These are phyloP conservation scores for Bubalus kerabau DNA, from an alignment of 2,113 vertebrate genomes.

Conservation along the genomic window DNA sequence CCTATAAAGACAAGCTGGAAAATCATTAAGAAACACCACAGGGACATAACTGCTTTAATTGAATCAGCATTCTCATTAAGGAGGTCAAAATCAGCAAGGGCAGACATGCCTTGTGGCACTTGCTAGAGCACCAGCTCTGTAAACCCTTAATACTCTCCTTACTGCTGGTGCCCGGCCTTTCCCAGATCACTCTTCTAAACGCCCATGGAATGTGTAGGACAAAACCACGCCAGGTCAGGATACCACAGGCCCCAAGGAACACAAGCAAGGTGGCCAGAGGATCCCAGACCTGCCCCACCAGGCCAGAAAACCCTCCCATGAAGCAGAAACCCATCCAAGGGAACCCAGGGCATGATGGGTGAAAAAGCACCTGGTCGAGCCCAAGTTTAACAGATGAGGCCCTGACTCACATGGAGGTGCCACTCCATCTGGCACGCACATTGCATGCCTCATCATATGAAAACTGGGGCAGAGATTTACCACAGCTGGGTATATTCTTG, in stretches of 20 bases:
- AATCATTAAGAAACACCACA: slow-evolving; percentile 19
- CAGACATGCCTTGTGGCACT: background rate
- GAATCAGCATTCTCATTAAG: slow-evolving; percentile 49
- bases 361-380: background rate
- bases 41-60: slow-evolving; percentile 12
- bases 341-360: background rate
- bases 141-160: background rate
- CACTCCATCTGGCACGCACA: fast-evolving
- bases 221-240: background rate
- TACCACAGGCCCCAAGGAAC: background rate
- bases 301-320: background rate
- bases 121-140: background rate
- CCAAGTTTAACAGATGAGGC: background rate
- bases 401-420: background rate
- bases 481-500: background rate
- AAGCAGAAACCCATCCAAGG: background rate
- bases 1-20: background rate
- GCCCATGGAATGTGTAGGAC: background rate
- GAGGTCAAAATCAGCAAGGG: slow-evolving; percentile 8
- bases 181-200: background rate
- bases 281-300: background rate
- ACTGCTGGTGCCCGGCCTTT: background rate
- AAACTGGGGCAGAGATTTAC: background rate
- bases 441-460: background rate
- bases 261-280: background rate